These are phyloP conservation scores for Auanema sp. DNA, from an alignment of 2,888 invertebrate genomes.

Conservation along the genomic window DNA sequence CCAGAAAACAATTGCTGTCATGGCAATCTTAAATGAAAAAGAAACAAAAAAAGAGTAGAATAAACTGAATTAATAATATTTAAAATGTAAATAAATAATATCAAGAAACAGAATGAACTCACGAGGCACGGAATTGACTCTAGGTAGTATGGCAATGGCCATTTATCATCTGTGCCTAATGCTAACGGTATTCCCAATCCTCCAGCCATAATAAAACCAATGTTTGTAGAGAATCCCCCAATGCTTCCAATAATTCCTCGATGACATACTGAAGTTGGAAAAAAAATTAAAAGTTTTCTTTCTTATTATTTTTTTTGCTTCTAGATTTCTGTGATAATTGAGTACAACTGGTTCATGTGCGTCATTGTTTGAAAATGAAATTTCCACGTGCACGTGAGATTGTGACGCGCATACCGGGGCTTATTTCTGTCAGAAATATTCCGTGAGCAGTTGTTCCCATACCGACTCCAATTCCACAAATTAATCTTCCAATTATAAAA, in stretches of 20 bases:
- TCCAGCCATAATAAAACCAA: constrained; percentile 50
- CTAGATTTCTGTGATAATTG: neutral
- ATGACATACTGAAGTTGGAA: constrained; percentile 24
- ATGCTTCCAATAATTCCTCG: constrained; percentile 53
- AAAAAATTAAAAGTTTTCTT: neutral
- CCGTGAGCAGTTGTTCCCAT: constrained; percentile 50
- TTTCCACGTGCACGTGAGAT: neutral
- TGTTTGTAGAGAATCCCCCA: constrained; percentile 48
- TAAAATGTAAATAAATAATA: no score
- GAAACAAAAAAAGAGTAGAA: constrained; percentile 2
- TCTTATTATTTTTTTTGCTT: no score
- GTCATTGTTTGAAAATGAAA: constrained; percentile 1
- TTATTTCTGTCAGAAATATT: constrained; percentile 53
- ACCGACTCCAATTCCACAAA: constrained; percentile 53
- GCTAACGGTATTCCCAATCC: constrained; percentile 44
- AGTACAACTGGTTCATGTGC: neutral
- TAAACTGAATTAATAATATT: no score
- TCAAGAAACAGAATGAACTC: neutral
- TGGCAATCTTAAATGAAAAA: constrained; percentile 14
- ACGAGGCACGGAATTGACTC: constrained; percentile 33
- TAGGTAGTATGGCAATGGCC: constrained; percentile 48
- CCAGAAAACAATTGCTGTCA: constrained; percentile 17
- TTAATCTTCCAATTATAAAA: constrained; percentile 42
- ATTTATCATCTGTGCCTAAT: constrained; percentile 39
- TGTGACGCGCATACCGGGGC: constrained; percentile 33